Evolutionary conservation across 2,113 vertebrate genomes (phyloP), one percentile per base, ranked within the genome.

Genomic region (Poicephalus meyeri): DNA sequence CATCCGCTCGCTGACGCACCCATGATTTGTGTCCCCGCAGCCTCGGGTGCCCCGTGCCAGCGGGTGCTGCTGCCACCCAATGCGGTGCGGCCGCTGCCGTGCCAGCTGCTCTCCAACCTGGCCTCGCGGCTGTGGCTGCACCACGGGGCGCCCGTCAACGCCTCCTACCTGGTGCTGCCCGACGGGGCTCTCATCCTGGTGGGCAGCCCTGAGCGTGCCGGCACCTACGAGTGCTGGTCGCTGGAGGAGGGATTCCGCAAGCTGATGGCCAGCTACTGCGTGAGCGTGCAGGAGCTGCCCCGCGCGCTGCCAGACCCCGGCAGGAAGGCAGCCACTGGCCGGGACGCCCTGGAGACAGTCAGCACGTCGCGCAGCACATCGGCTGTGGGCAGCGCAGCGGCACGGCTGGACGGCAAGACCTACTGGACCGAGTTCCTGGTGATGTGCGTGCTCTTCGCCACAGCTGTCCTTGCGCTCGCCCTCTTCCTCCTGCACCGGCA

Each of bases 351-450:
- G 2, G 74, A 97, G 49, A 80, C 98, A 0, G 97, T 97, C 64
- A 98, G 97, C 92, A 98, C 97, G 0, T 98, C 99, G 0, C 96
- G 96, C 24, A 98, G 98, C 28, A 97, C 98, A 0, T 97, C 98
- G 0, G 98, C 97, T 0, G 95, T 71, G 47, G 84, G 95, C 66
- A 92, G 78, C 1, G 91, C 94, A 6, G 97, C 96, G 0, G 97
- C 98, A 2, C 98, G 95, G 87, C 97, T 98, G 96, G 98, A 98
- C 1, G 98, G 98, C 69, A 99, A 98, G 96, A 99, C 98, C 44
- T 99, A 99, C 97, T 99, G 99, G 99, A 99, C 98, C 0, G 99
- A 99, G 97, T 98, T 99, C 93, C 97, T 99, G 52, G 98, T 99
- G 76, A 99, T 99, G 96, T 99, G 98, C 0, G 88, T 97, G 16